These are phyloP conservation scores for Drosophila emarginata DNA, from an alignment of 2,888 invertebrate genomes.

Conservation along the genomic window DNA sequence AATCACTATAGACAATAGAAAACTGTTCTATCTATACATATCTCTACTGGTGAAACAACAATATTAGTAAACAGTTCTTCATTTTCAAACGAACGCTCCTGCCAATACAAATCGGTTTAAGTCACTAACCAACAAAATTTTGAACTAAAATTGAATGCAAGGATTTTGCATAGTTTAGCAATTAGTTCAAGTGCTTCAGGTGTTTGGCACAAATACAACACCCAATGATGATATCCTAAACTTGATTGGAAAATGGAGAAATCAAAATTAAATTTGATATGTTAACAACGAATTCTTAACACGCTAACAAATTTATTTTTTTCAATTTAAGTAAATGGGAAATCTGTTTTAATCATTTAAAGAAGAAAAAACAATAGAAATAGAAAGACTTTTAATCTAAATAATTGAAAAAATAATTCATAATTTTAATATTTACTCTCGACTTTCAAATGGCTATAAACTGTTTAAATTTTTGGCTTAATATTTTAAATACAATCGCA, in stretches of 20 bases:
- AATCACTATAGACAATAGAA: constrained; percentile 36
- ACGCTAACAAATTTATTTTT: neutral
- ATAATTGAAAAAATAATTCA: no score
- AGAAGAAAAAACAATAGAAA: no score
- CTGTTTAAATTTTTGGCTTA: no score
- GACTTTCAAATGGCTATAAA: no score
- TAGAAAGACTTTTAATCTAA: no score
- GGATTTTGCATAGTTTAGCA: constrained; percentile 52
- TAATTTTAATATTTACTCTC: no score
- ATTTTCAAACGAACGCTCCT: constrained; percentile 44
- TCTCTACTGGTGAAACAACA: no score
- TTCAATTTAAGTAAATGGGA: no score
- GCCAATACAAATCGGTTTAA: constrained; percentile 9
- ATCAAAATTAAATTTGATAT: constrained; percentile 18
- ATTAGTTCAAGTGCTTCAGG: constrained; percentile 37
- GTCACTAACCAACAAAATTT: no score
- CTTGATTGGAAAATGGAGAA: constrained; percentile 37
- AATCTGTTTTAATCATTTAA: no score
- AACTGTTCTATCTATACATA: no score
- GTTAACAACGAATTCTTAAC: constrained; percentile 18
- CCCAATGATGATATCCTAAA: constrained; percentile 21
- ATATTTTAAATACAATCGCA: no score
- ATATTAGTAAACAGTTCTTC: neutral
- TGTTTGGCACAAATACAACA: constrained; percentile 20
- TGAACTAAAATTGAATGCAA: constrained; percentile 30